phyloP scores from a whole-genome alignment of 1,140 invertebrate genomes.

The Drosophila orena region DNA sequence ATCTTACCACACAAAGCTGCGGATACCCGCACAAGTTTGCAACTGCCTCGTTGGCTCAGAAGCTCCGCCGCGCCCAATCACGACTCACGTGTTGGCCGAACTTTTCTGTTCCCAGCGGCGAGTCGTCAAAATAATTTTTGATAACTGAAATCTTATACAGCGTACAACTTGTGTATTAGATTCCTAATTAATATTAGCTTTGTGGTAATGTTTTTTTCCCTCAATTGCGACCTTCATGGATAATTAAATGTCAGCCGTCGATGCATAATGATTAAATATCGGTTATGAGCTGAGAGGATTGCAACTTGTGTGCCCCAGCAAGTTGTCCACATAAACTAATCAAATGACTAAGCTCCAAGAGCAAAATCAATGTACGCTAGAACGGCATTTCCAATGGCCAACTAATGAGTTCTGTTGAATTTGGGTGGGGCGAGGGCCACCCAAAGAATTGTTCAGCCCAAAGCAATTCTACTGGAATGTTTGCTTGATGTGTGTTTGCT shows the following conservation, averaged over 20 bases:
- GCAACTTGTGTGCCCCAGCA: slow-evolving; percentile 4
- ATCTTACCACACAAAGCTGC: slow-evolving; percentile 2
- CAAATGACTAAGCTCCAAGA: slow-evolving; percentile 6
- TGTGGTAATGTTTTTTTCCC: slow-evolving; percentile 64
- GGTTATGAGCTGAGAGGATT: slow-evolving; percentile 20
- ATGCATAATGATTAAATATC: slow-evolving; percentile 46
- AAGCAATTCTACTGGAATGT: slow-evolving; percentile 24
- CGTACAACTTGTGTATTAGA: slow-evolving; percentile 26
- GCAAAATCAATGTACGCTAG: slow-evolving; percentile 16
- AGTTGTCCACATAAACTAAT: not conserved
- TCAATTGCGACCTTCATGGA: slow-evolving; percentile 65
- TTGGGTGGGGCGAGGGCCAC: slow-evolving; percentile 39
- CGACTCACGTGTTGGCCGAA: slow-evolving; percentile 57
- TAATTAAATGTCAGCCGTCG: slow-evolving; percentile 56
- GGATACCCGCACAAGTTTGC: slow-evolving; percentile 21
- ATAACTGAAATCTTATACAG: slow-evolving; percentile 45
- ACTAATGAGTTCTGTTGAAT: slow-evolving; percentile 29
- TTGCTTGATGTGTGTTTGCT: slow-evolving; percentile 35
- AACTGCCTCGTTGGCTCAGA: slow-evolving; percentile 20
- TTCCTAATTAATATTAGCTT: slow-evolving; percentile 60
- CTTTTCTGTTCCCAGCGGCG: slow-evolving; percentile 42
- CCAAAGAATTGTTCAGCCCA: slow-evolving; percentile 26
- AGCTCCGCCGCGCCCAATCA: slow-evolving; percentile 68
- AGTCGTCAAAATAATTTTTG: slow-evolving; percentile 58
- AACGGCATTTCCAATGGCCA: slow-evolving; percentile 25